A percentile compares a stretch with the other conserved stretches of the same genome.
phyloP scores from a whole-genome alignment of 2,888 invertebrate species.

The Escarpia spicata region DNA sequence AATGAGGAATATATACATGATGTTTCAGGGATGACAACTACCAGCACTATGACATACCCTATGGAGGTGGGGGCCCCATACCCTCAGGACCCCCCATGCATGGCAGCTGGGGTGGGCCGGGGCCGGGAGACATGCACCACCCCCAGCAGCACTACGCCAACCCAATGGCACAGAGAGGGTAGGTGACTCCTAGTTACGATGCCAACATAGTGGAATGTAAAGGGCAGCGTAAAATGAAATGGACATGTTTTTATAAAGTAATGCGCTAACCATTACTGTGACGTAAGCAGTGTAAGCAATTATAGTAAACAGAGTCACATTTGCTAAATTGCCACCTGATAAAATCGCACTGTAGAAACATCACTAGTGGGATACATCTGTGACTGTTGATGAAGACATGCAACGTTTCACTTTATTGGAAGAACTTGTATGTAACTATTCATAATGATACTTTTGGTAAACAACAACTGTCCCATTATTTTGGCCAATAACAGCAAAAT shows the following conservation, averaged over 20 bases:
- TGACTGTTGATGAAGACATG: too few species aligned
- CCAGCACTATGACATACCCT: constrained; percentile 49
- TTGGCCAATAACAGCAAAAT: too few species aligned
- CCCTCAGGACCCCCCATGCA: constrained; percentile 40
- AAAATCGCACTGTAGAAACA: too few species aligned
- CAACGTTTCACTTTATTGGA: too few species aligned
- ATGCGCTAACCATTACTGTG: background rate
- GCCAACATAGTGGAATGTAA: background rate
- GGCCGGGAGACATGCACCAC: constrained; percentile 1
- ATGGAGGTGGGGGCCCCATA: constrained; percentile 43
- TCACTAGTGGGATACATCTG: too few species aligned
- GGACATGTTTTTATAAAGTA: background rate
- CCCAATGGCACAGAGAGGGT: constrained; percentile 33
- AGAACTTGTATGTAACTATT: too few species aligned
- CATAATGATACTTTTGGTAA: too few species aligned
- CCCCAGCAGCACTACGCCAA: background rate
- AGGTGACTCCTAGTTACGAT: constrained; percentile 31
- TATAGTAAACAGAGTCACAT: background rate
- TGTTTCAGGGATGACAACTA: constrained; percentile 50
- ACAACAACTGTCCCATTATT: too few species aligned
- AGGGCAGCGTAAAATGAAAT: background rate
- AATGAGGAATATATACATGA: too few species aligned
- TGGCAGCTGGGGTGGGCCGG: constrained; percentile 42
- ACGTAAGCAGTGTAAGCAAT: background rate
- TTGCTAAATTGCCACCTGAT: too few species aligned